Conservation (phyloP, 2,113 vertebrate species). For the Prochilodus magdalenae region DNA sequence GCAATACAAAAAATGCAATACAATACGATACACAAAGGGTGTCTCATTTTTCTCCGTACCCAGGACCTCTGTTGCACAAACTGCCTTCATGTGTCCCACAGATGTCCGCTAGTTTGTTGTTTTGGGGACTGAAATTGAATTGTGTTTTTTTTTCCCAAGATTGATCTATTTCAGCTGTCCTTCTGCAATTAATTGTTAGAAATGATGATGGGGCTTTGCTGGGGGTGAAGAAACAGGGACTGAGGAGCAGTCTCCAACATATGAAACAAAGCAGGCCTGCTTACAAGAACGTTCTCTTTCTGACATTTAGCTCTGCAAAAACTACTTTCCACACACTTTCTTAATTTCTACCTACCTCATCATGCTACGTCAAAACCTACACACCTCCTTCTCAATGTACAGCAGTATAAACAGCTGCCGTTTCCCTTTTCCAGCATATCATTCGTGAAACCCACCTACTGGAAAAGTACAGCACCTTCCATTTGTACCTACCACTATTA, state of each 20-base stretch:
- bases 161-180: constrained; percentile 31
- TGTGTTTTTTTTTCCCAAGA: neutral
- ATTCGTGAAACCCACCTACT: constrained; percentile 22
- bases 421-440: constrained; percentile 29
- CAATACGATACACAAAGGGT: constrained; percentile 73
- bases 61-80: constrained; percentile 72
- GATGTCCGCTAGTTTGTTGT: constrained; percentile 65
- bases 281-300: constrained; percentile 32
- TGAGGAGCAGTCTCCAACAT: neutral
- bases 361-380: constrained; percentile 48
- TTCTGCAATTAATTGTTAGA: constrained; percentile 29
- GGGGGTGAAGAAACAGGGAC: constrained; percentile 7
- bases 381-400: constrained; percentile 27
- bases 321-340: constrained; percentile 62
- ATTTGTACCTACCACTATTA: constrained; percentile 34
- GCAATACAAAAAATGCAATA: constrained; percentile 78
- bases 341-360: constrained; percentile 42
- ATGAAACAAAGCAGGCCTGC: neutral
- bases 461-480: neutral
- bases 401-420: constrained; percentile 16
- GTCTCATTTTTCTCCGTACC: constrained; percentile 69
- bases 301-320: constrained; percentile 12
- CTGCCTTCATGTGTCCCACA: constrained; percentile 58
- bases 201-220: constrained; percentile 8
- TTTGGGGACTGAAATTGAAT: constrained; percentile 38